Evolutionary conservation across 2,797 vertebrate species (phyloP).

Genomic region (Sarcoramphus papa): DNA sequence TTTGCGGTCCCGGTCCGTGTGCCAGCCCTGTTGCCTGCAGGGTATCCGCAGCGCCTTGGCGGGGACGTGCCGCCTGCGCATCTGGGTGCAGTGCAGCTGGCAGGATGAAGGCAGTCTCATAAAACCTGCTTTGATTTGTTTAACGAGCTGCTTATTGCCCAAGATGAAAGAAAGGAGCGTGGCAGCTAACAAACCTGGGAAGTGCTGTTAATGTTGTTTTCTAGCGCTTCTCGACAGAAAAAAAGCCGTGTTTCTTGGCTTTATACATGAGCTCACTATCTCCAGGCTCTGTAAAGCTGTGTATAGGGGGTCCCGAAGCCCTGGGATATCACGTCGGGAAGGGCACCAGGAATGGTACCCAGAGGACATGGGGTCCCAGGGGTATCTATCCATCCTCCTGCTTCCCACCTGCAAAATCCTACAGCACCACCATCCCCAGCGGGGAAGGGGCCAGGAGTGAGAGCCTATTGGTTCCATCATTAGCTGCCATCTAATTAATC

Average conservation of each 20-base stretch:
- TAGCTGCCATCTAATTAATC: background rate
- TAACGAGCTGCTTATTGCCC: background rate
- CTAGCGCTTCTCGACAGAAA: background rate
- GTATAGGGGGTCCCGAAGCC: background rate
- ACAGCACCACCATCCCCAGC: background rate
- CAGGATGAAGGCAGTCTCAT: background rate
- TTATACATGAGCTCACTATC: background rate
- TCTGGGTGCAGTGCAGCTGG: background rate
- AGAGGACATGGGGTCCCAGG: background rate
- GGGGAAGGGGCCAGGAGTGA: background rate
- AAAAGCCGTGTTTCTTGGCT: background rate
- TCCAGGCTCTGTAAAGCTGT: background rate
- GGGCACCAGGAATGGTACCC: background rate
- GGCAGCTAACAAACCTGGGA: background rate
- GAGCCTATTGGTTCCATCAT: background rate
- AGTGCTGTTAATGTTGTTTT: background rate
- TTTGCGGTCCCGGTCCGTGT: accelerated
- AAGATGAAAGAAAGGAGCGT: background rate
- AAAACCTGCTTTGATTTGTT: background rate
- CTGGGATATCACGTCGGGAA: background rate
- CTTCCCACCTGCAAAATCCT: background rate
- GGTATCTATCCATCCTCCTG: background rate
- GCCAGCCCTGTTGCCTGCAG: background rate
- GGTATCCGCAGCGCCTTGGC: accelerated
- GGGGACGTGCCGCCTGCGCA: accelerated